phyloP scores from a whole-genome alignment of 2,113 vertebrate species.

The Trichechus manatus region DNA sequence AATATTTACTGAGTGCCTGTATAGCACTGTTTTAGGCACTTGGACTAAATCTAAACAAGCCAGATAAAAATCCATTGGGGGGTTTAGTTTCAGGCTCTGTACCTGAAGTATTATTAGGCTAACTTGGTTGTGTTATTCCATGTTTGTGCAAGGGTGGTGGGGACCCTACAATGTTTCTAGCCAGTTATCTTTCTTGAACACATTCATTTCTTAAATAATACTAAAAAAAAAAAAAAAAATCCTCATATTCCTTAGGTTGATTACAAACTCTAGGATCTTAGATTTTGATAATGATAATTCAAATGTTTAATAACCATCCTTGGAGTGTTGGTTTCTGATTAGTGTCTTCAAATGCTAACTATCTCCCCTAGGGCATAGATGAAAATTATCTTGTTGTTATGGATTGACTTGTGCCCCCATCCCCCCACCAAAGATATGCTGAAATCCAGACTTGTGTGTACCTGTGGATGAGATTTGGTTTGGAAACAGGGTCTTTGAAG shows the following conservation, averaged over 20 bases:
- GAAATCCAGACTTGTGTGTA: background rate
- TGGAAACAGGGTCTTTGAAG: background rate
- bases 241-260: background rate
- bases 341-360: background rate
- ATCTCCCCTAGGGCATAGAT: background rate
- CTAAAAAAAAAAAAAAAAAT: background rate
- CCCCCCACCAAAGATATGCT: background rate
- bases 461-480: background rate
- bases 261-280: background rate
- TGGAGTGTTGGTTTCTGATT: background rate
- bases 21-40: background rate
- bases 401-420: too few relatives aligned
- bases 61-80: background rate
- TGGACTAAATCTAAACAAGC: constrained; percentile 15
- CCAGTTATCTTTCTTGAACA: background rate
- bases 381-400: background rate
- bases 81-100: background rate
- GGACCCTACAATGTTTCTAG: background rate
- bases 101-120: background rate
- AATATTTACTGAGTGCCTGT: background rate
- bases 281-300: constrained; percentile 7
- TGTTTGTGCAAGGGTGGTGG: background rate
- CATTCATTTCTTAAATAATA: background rate
- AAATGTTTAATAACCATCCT: constrained; percentile 8
- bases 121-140: background rate